phyloP scores from a whole-genome alignment of 2,888 invertebrate genomes.

The Lasius platythorax region DNA sequence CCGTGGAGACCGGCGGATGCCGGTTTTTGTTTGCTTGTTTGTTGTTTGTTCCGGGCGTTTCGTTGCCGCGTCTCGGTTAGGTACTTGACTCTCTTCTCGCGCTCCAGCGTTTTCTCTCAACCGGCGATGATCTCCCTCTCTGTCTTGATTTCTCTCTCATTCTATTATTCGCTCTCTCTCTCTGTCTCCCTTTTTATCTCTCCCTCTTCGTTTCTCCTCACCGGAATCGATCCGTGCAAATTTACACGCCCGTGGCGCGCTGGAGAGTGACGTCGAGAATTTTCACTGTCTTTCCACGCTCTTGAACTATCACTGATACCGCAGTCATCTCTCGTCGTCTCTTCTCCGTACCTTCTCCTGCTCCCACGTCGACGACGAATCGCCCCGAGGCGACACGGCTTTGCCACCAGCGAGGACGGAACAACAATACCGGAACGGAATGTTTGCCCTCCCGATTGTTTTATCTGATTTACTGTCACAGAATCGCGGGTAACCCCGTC shows the following conservation, averaged over 20 bases:
- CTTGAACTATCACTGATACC: constrained; percentile 37
- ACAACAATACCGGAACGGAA: constrained; percentile 18
- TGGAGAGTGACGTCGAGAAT: constrained; percentile 77
- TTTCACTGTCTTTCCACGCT: constrained; percentile 75
- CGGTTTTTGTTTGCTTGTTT: constrained; percentile 79
- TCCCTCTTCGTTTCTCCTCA: background rate
- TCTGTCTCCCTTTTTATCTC: constrained; percentile 11
- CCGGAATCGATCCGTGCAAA: constrained; percentile 80
- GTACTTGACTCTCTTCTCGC: constrained; percentile 68
- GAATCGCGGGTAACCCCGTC: constrained; percentile 64
- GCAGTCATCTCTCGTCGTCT: constrained; percentile 32
- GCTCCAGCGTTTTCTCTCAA: constrained; percentile 57
- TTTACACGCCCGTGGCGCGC: constrained; percentile 79
- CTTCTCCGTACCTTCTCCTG: constrained; percentile 13
- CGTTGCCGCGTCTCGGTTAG: constrained; percentile 72
- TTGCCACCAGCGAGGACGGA: constrained; percentile 33
- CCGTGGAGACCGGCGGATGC: constrained; percentile 80
- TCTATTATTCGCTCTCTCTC: constrained; percentile 2
- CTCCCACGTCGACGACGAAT: constrained; percentile 53
- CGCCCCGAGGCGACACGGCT: constrained; percentile 48
- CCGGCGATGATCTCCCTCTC: constrained; percentile 26
- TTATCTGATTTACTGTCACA: constrained; percentile 78
- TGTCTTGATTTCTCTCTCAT: background rate
- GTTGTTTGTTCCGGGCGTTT: constrained; percentile 81
- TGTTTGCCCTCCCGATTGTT: constrained; percentile 74